Base-by-base conservation (phyloP, 2,888 invertebrate species). In the Stenurella melanura region DNA sequence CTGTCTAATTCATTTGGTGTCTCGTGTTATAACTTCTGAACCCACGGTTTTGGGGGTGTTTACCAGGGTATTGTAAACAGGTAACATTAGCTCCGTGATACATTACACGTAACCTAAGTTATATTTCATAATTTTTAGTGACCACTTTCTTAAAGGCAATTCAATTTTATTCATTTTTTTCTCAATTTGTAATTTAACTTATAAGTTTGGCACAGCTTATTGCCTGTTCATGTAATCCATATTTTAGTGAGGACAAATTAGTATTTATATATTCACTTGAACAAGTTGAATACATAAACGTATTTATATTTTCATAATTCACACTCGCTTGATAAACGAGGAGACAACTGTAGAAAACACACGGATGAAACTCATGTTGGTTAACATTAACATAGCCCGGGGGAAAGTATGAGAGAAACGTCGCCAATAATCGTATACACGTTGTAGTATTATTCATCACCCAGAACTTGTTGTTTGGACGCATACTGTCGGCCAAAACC, bases 401-500 rank as follows among this genome's bases (percentile, higher is more conserved):
- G 60, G 42, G 21, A 60, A 70, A 70, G 60, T 60, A 17, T 70
- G 50, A 60, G 70, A 60, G 60, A 70, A 70, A 58, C 60, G 70
- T 42, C 60, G 61, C 19, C 70, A 42, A 61, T 73, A 71, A 77
- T 77, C 77, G 72, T 78, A 73, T 66, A 75, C 69, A 75, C 58
- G 73, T 57, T 73, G 68, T 72, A 72, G 66, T 64, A 75, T 70
- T 75, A 75, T 75, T 73, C 75, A 78, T 73, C 70, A 78, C 58
- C 19, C 63, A 26, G 34, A 75, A 72, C 75, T 78, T 78, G 78
- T 72, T 77, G 78, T 78, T 73, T 66, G 74, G 77, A 74, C 77
- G 67, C 74, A 69, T 60, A 72, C 67, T 70, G 74, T 71, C 68
- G 42, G 26, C 67, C 70, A 57, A 67, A 78, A 68, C 54, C 67